Base-by-base conservation (phyloP, 2,113 vertebrate species). In the Bungarus multicinctus region DNA sequence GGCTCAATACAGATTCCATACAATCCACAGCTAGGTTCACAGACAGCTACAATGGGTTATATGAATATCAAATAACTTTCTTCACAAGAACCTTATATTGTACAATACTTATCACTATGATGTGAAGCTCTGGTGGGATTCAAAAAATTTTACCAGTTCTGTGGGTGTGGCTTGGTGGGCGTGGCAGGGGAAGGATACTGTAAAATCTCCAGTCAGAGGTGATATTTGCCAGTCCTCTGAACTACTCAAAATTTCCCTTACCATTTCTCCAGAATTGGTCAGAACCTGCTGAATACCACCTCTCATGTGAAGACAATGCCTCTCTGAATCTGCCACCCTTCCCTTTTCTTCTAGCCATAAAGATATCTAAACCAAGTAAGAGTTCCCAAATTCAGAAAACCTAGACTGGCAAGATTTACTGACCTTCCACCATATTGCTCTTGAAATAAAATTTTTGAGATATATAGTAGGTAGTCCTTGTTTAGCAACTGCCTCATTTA, bases 1-100 rank as follows among this genome's bases (percentile, higher is more conserved):
- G 98, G 98, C 93, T 98, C 98, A 4, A 96, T 95, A 88, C 98
- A 99, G 92, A 97, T 97, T 93, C 98, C 98, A 0, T 98, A 98
- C 20, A 91, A 92, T 74, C 98, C 98, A 23, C 98, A 99, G 97
- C 97, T 94, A 45, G 98, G 98, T 93, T 98, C 98, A 0, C 98
- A 99, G 95, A 98, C 98, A 96, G 98, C 98, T 99, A 96, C 87
- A 96, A 96, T 87, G 89, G 89, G 95, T 94, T 0, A 9, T 55
- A 23, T 85, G 25, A 89, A 89, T 43, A 86, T 74, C 14, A 30
- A n/a, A 45, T 86, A 12, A 20, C 4, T 90, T 60, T 52, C n/a
- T 45, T 8, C 50, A 50, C 7, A 60, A 50, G 39, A 53, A 10
- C 25, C n/a, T 57, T 92, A 10, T 9, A 81, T 43, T 81, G 6